Evolutionary conservation across 2,888 invertebrate genomes (phyloP).

Genomic region (Steinernema hermaphroditum): DNA sequence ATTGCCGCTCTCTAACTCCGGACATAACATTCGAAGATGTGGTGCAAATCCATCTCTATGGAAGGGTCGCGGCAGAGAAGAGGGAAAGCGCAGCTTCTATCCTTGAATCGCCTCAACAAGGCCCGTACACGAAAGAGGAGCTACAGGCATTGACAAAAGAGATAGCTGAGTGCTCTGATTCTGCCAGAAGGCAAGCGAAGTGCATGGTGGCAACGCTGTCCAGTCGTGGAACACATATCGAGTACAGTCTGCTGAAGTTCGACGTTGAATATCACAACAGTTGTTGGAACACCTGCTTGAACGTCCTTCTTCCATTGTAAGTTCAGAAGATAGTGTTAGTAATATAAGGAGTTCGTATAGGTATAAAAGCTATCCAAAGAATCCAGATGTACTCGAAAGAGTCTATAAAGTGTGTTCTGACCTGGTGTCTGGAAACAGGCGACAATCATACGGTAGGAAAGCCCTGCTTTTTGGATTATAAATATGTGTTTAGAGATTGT

Average conservation of each 20-base stretch:
- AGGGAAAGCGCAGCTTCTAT: background rate
- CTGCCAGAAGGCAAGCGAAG: background rate
- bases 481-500: conserved; percentile 8
- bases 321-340: background rate
- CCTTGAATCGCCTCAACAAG: background rate
- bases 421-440: background rate
- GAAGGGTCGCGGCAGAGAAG: no score
- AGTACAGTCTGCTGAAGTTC: background rate
- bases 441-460: background rate
- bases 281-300: background rate
- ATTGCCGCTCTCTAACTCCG: background rate
- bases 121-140: background rate
- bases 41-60: background rate
- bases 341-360: no score
- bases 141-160: background rate
- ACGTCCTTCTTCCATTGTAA: background rate
- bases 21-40: background rate
- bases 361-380: background rate
- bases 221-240: background rate
- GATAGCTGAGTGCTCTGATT: background rate
- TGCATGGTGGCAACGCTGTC: background rate
- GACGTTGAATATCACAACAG: conserved; percentile 7
- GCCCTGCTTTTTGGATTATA: no score
- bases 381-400: background rate
- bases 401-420: background rate